Evolutionary conservation across 1,140 invertebrate species (phyloP).

Genomic region (Acromyrmex heyeri): DNA sequence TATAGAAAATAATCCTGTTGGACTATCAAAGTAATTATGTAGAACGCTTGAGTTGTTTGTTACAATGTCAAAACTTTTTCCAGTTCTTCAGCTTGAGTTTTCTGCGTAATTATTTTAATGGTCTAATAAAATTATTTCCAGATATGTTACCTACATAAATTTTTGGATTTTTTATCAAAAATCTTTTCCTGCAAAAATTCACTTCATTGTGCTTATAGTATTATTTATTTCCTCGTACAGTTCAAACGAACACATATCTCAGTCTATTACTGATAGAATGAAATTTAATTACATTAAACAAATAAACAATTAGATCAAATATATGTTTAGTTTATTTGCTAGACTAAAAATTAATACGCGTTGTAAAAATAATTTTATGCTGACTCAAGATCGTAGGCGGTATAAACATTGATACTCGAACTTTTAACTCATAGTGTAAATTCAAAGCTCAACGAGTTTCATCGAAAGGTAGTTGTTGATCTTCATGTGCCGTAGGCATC

Average conservation of each 20-base stretch:
- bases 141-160: no score
- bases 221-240: not conserved
- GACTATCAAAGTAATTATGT: no score
- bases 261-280: not conserved
- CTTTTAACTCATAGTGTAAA: slow-evolving; percentile 7
- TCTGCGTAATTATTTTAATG: no score
- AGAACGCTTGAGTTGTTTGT: no score
- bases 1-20: no score
- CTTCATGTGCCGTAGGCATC: not conserved
- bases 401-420: slow-evolving; percentile 15
- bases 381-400: not conserved
- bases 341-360: not conserved
- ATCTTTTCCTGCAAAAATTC: not conserved
- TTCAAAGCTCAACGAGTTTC: slow-evolving; percentile 50
- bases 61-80: no score
- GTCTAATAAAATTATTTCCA: no score
- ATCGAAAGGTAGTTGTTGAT: slow-evolving; percentile 5
- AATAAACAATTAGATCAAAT: not conserved
- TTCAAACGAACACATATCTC: not conserved
- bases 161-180: no score
- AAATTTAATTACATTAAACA: not conserved
- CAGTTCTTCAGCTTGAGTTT: no score
- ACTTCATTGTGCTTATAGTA: not conserved
- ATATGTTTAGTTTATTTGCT: not conserved
- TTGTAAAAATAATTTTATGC: not conserved